Conservation (phyloP, 1,140 invertebrate genomes). For the Pemphigus obesinymphae region DNA sequence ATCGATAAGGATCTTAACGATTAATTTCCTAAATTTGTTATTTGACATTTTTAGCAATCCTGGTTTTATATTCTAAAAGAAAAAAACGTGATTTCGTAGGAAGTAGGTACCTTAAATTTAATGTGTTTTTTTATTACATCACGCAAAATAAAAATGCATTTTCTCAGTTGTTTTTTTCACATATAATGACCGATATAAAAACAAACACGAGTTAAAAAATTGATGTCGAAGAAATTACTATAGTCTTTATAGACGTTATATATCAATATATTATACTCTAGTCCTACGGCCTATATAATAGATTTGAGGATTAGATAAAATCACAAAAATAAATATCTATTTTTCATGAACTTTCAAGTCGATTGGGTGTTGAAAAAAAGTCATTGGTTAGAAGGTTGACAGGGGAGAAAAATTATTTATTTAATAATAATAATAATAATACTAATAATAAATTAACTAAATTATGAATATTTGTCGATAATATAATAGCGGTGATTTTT, state of each 20-base stretch:
- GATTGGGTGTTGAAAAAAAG: neutral
- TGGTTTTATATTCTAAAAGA: neutral
- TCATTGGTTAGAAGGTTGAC: neutral
- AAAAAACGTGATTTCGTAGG: neutral
- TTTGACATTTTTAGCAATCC: neutral
- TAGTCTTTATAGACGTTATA: neutral
- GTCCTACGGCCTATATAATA: neutral
- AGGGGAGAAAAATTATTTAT: neutral
- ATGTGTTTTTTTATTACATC: neutral
- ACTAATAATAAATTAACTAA: constrained; percentile 1
- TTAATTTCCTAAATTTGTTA: neutral
- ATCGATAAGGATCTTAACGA: neutral
- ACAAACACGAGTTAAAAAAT: too few species aligned
- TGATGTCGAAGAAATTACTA: neutral
- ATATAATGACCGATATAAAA: too few species aligned
- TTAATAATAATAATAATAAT: neutral
- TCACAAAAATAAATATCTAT: neutral
- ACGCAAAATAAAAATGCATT: neutral
- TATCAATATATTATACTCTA: too few species aligned
- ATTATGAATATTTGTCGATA: constrained; percentile 16
- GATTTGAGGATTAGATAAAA: neutral
- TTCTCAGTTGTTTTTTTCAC: too few species aligned
- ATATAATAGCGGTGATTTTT: constrained; percentile 6
- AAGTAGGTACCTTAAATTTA: too few species aligned
- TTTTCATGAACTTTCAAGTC: neutral